Evolutionary conservation across 2,888 invertebrate genomes (phyloP).

Genomic region (Leptothorax acervorum): DNA sequence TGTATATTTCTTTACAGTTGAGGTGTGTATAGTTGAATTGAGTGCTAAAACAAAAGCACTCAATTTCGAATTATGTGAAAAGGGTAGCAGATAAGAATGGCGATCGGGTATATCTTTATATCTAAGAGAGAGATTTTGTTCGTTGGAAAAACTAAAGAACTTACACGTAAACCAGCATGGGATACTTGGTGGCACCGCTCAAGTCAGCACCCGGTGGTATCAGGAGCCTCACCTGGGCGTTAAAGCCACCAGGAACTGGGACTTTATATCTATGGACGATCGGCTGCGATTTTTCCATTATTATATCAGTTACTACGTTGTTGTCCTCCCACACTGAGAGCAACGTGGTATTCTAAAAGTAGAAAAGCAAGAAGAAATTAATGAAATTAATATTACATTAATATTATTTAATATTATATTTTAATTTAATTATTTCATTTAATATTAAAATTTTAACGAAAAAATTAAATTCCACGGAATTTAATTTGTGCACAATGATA

Average conservation of each 20-base stretch:
- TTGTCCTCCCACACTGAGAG: constrained; percentile 90
- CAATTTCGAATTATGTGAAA: neutral
- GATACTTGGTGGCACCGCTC: constrained; percentile 90
- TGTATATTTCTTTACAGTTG: neutral
- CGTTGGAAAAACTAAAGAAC: constrained; percentile 81
- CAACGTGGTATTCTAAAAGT: constrained; percentile 81
- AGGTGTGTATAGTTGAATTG: neutral
- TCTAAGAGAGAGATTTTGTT: neutral
- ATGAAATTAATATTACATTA: neutral
- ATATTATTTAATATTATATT: neutral
- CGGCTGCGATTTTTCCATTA: constrained; percentile 87
- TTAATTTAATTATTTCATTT: neutral
- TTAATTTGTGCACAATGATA: no score
- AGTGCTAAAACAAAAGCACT: neutral
- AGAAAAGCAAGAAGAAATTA: neutral
- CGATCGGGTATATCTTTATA: neutral
- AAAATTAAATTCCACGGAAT: neutral
- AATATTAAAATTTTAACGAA: neutral
- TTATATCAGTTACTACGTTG: constrained; percentile 86
- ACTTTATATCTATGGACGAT: constrained; percentile 88
- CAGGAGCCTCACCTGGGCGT: constrained; percentile 91
- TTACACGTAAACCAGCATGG: constrained; percentile 94
- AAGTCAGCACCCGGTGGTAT: constrained; percentile 91
- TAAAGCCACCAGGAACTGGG: constrained; percentile 89
- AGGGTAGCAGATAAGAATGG: neutral